A percentile compares a stretch with the other conserved stretches of the same genome.
Evolutionary conservation across 2,888 invertebrate species (phyloP).

Genomic region (Chymomyza amoena): DNA sequence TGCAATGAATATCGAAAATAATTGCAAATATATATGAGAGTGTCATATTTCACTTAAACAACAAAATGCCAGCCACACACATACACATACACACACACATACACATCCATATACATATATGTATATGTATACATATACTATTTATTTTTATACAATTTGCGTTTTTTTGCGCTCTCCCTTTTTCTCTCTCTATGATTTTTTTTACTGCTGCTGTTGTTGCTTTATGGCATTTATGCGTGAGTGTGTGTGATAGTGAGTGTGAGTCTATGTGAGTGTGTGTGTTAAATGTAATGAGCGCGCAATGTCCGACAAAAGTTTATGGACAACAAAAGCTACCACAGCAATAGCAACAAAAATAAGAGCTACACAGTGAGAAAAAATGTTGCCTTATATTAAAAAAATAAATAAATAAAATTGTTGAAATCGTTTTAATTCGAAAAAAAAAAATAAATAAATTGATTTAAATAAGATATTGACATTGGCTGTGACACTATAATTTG

Average conservation of each 20-base stretch:
- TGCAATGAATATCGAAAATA: conserved; percentile 64
- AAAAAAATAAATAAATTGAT: no score
- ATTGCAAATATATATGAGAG: conserved; percentile 63
- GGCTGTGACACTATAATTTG: no score
- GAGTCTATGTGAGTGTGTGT: neutral
- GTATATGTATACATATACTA: neutral
- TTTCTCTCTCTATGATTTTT: neutral
- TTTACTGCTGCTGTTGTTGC: conserved; percentile 21
- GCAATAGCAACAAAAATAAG: neutral
- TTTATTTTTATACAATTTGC: conserved; percentile 15
- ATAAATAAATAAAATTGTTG: no score
- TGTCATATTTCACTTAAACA: conserved; percentile 66
- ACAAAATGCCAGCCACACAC: conserved; percentile 25
- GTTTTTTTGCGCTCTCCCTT: conserved; percentile 6
- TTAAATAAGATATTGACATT: no score
- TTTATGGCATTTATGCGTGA: conserved; percentile 23
- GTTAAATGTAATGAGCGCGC: conserved; percentile 43
- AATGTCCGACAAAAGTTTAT: conserved; percentile 60
- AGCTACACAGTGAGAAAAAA: no score
- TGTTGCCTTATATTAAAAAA: no score
- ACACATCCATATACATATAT: no score
- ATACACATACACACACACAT: neutral
- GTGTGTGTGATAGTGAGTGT: conserved; percentile 16
- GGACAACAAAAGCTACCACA: conserved; percentile 33
- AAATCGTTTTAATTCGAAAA: no score